phyloP scores from a whole-genome alignment of 2,888 invertebrate genomes.

The Polylopha cassiicola region DNA sequence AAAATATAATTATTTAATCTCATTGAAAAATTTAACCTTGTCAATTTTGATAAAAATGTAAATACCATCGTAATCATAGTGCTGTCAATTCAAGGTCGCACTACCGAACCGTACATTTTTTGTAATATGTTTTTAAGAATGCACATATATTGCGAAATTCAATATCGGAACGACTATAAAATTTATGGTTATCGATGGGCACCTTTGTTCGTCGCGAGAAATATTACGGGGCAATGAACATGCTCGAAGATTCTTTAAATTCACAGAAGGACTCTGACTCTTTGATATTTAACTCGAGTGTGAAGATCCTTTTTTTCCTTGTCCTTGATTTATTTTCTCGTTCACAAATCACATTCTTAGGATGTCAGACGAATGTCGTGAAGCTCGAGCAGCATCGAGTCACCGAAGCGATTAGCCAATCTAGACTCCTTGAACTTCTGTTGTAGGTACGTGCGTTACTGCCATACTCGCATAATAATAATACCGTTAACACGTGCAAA shows the following conservation, averaged over 20 bases:
- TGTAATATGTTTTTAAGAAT: constrained; percentile 42
- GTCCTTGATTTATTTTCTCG: constrained; percentile 29
- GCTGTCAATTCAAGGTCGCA: constrained; percentile 41
- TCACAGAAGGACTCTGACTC: constrained; percentile 45
- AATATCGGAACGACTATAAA: constrained; percentile 59
- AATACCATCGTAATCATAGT: constrained; percentile 19
- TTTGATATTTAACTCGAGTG: constrained; percentile 32
- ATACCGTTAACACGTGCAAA: constrained; percentile 44
- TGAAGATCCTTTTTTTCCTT: constrained; percentile 32
- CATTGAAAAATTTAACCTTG: constrained; percentile 7
- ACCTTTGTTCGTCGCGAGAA: constrained; percentile 54
- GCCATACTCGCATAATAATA: constrained; percentile 3
- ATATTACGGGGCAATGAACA: constrained; percentile 50
- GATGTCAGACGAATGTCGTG: constrained; percentile 6
- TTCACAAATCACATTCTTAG: constrained; percentile 15
- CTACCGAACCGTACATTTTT: constrained; percentile 34
- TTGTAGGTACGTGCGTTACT: constrained; percentile 10
- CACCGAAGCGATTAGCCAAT: constrained; percentile 9
- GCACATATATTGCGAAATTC: constrained; percentile 57
- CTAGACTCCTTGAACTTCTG: constrained; percentile 20
- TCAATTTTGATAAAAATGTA: constrained; percentile 7
- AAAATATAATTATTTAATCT: too few relatives aligned
- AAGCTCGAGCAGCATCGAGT: constrained; percentile 5
- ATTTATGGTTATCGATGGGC: constrained; percentile 56
- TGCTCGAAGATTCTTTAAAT: constrained; percentile 49